Evolutionary conservation across 2,888 invertebrate genomes (phyloP), one percentile per base, ranked within the genome.

Genomic region (Anarsia innoxiella): DNA sequence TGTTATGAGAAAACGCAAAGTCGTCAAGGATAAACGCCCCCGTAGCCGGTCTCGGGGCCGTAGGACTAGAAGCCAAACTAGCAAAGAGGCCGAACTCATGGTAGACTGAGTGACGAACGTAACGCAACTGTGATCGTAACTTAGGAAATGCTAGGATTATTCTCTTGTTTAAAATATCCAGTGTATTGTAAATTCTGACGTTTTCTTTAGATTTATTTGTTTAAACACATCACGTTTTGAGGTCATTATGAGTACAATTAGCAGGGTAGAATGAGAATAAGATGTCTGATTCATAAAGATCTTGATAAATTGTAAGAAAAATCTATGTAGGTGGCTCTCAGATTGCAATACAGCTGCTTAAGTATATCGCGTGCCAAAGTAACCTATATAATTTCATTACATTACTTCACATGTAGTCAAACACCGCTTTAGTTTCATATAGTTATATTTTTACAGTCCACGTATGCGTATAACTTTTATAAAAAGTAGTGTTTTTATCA

Each of bases 21-120:
- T 55, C 23, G 59, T 44, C 5, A 78, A 74, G 52, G 69, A 72
- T 31, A 72, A 76, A 44, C 58, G 68, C 40, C 58, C 80, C 6
- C 64, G 84, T 1, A 84, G 84, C 53, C 71, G 60, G 38, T 83
- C 84, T 12, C 56, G 77, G 35, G 80, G 82, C 1, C 74, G 84
- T 9, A 70, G 71, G 37, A 84, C 84, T 1, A 66, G 84, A 41
- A 84, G 82, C 45, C 80, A 82, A 46, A 54, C 79, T 2, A 73
- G 72, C 23, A 68, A 70, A 69, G 63, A 39, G 65, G 65, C 11
- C 41, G 71, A 71, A 57, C 46, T 80, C 31, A 39, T 54, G 40
- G 73, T 77, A 48, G 76, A 82, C 34, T 82, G 59, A 72, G 44
- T 41, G 42, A 40, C 44, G 47, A 56, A 58, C 49, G 49, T 53